Conservation (phyloP, 2,797 vertebrate species). For the Platyrinchus mystaceus region DNA sequence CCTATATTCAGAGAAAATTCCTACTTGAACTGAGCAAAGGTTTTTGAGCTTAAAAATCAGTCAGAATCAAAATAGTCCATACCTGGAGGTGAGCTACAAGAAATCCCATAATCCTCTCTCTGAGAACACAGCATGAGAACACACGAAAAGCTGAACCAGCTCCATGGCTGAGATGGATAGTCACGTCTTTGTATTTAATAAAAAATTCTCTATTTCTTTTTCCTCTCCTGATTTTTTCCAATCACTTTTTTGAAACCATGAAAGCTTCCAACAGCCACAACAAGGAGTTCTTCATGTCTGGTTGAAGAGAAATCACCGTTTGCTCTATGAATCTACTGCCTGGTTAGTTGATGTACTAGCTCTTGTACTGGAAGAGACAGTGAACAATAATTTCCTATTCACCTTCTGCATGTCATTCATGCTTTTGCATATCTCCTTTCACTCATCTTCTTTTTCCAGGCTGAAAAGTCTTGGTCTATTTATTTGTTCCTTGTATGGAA, state of each 20-base stretch:
- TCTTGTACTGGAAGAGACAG: constrained; percentile 9
- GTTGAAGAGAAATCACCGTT: background rate
- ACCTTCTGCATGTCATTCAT: constrained; percentile 21
- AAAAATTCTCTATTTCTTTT: background rate
- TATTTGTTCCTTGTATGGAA: background rate
- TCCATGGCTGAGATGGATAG: background rate
- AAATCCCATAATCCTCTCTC: constrained; percentile 8
- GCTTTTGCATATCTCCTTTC: background rate
- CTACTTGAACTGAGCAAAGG: background rate
- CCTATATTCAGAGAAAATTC: constrained; percentile 5
- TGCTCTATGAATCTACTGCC: background rate
- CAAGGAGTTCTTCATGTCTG: background rate
- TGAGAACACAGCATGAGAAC: background rate
- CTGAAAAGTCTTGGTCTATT: background rate
- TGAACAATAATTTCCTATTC: background rate
- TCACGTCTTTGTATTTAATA: background rate
- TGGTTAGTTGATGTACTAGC: background rate
- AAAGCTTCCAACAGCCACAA: background rate
- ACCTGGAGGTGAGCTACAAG: background rate
- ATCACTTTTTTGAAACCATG: background rate
- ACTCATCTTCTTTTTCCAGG: background rate
- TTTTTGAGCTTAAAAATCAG: constrained; percentile 6
- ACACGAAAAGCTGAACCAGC: background rate
- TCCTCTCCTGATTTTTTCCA: background rate
- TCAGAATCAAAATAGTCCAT: background rate